These are phyloP conservation scores for Hippasteria phrygiana DNA, from an alignment of 53 echinoderm and acorn worm species.

Conservation along the genomic window DNA sequence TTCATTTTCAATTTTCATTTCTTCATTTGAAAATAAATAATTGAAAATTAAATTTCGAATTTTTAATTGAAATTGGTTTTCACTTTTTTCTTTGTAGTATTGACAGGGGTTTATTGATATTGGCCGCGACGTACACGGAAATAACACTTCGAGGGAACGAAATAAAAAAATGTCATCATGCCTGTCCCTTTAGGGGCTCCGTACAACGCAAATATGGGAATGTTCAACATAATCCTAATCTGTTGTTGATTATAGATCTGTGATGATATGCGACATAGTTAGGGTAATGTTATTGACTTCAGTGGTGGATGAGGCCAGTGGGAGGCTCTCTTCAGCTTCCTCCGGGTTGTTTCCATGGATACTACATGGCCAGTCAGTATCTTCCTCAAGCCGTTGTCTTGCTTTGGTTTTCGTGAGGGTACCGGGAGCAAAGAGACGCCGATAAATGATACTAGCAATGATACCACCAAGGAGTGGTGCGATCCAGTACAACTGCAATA, in stretches of 20 bases:
- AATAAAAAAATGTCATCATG: no score
- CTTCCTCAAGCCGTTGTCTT: background rate
- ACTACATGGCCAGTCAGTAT: background rate
- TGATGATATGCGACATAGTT: background rate
- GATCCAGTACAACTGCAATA: conserved; percentile 36
- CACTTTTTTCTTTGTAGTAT: no score
- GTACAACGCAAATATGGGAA: no score
- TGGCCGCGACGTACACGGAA: no score
- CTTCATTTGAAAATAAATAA: no score
- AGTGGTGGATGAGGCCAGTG: background rate
- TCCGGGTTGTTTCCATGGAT: background rate
- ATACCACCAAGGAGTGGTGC: conserved; percentile 42
- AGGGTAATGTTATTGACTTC: background rate
- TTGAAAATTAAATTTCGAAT: no score
- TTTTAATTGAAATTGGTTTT: no score
- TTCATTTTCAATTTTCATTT: no score
- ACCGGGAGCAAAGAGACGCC: conserved; percentile 37
- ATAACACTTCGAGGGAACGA: no score
- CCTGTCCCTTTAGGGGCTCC: no score
- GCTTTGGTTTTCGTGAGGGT: background rate
- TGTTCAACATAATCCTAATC: no score
- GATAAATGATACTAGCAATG: conserved; percentile 32
- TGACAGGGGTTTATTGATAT: no score
- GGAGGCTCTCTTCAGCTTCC: background rate
- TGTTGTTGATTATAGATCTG: background rate